Evolutionary conservation across 1,140 invertebrate species (phyloP).

Genomic region (Drosophila navojoa): DNA sequence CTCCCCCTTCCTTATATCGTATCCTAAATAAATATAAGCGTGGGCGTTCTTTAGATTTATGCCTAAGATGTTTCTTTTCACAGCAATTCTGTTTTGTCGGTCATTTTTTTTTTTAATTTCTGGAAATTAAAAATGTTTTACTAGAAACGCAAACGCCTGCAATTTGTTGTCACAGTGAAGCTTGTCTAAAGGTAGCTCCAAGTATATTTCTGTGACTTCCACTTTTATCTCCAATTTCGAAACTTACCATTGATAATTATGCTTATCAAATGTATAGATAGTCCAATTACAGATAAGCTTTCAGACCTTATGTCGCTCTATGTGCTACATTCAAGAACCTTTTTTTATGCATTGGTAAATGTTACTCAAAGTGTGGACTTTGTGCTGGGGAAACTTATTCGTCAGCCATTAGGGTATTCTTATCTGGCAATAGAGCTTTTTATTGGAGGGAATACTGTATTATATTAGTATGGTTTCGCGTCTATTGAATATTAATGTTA

Average conservation of each 20-base stretch:
- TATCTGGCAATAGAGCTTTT: too few relatives aligned
- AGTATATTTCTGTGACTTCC: not conserved
- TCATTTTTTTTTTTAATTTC: not conserved
- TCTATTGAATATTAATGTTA: too few relatives aligned
- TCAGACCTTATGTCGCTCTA: not conserved
- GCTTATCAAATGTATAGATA: slow-evolving; percentile 15
- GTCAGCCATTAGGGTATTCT: not conserved
- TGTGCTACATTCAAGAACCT: not conserved
- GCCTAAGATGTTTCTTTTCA: not conserved
- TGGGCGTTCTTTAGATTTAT: not conserved
- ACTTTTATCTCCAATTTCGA: not conserved
- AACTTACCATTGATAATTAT: not conserved
- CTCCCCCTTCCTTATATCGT: too few relatives aligned
- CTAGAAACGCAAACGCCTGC: not conserved
- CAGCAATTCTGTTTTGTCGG: not conserved
- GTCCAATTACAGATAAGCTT: slow-evolving; percentile 4
- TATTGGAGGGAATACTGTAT: too few relatives aligned
- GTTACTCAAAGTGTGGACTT: slow-evolving; percentile 2
- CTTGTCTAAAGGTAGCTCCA: not conserved
- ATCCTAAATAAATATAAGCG: slow-evolving; percentile 12
- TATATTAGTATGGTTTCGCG: too few relatives aligned
- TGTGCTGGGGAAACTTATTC: not conserved
- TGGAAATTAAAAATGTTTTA: slow-evolving; percentile 1
- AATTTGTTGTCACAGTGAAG: not conserved
- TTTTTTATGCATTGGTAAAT: not conserved